phyloP scores from a whole-genome alignment of 2,113 vertebrate genomes.

The Canis aureus region DNA sequence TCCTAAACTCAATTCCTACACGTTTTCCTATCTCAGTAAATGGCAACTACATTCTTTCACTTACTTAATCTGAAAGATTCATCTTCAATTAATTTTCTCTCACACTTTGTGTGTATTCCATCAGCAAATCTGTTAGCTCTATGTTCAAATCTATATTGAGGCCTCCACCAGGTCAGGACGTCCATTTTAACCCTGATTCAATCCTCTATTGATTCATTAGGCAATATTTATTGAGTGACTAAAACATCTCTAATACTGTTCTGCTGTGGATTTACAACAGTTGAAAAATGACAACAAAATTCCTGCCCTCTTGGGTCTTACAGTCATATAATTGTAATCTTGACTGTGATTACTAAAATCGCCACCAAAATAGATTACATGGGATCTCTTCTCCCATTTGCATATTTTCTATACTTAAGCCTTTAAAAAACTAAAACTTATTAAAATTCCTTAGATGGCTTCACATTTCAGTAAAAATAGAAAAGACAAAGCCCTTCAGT shows the following conservation, averaged over 20 bases:
- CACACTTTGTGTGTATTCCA: neutral
- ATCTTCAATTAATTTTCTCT: neutral
- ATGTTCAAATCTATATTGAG: neutral
- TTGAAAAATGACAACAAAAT: neutral
- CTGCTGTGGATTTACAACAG: neutral
- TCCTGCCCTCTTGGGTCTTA: neutral
- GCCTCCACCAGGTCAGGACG: neutral
- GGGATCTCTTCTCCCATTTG: neutral
- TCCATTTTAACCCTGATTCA: neutral
- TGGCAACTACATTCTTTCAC: neutral
- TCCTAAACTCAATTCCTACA: neutral
- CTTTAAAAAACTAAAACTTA: neutral
- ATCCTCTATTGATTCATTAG: neutral
- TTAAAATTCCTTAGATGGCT: neutral
- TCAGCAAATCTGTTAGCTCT: neutral
- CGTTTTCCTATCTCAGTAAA: neutral
- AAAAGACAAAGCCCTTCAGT: neutral
- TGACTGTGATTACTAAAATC: neutral
- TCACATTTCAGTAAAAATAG: neutral
- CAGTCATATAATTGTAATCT: neutral
- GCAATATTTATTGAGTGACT: neutral
- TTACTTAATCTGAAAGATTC: neutral
- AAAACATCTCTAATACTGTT: neutral
- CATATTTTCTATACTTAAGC: neutral
- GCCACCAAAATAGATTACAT: neutral